Percentiles rank a stretch among this genome's conserved stretches.
These are phyloP conservation scores for Pangasius mekongensis DNA, from an alignment of 2,797 vertebrate genomes.

Conservation along the genomic window DNA sequence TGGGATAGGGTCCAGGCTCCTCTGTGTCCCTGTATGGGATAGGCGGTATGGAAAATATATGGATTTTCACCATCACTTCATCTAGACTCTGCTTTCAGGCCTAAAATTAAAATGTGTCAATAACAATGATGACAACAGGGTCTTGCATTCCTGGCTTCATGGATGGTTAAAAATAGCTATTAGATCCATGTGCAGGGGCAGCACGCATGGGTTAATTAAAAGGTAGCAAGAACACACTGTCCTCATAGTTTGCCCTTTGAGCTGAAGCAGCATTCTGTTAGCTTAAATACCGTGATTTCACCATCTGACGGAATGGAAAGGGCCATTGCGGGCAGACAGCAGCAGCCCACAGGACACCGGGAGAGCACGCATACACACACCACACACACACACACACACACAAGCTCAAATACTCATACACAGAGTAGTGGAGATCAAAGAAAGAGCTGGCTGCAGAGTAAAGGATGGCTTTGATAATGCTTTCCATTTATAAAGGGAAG, in stretches of 20 bases:
- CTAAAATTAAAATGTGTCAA: conserved; percentile 50
- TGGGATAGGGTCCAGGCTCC: no score
- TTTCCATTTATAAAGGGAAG: conserved; percentile 23
- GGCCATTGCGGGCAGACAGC: conserved; percentile 71
- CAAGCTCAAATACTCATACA: conserved; percentile 44
- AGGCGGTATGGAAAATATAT: no score
- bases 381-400: conserved; percentile 56
- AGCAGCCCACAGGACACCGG: conserved; percentile 68
- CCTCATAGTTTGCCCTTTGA: conserved; percentile 49
- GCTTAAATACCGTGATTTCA: conserved; percentile 73
- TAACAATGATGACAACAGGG: conserved; percentile 49
- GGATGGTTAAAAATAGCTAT: conserved; percentile 55
- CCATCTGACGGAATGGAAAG: conserved; percentile 79
- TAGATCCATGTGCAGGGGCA: conserved; percentile 66
- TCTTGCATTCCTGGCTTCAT: conserved; percentile 35
- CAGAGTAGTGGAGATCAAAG: conserved; percentile 39
- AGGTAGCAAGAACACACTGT: conserved; percentile 60
- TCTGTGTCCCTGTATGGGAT: no score
- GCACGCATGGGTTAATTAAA: conserved; percentile 65
- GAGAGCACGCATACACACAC: conserved; percentile 63
- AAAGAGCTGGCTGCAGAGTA: conserved; percentile 18
- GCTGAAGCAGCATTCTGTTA: conserved; percentile 66
- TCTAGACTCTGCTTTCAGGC: neutral
- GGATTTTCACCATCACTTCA: neutral
- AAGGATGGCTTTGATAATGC: conserved; percentile 43